phyloP scores from a whole-genome alignment of 2,888 invertebrate species.

The Drosophila rellima region DNA sequence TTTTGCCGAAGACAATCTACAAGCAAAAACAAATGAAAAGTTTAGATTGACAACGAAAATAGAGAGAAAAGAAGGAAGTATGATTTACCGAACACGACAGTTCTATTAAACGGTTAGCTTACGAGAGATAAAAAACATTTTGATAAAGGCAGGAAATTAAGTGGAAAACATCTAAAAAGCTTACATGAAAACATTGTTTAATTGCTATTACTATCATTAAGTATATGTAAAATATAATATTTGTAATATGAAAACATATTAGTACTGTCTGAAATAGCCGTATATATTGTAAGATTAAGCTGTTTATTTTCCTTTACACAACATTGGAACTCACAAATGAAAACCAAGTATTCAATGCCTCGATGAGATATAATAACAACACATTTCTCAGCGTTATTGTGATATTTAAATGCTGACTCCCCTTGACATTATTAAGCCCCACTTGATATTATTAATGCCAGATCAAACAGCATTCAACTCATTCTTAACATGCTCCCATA shows the following conservation, averaged over 20 bases:
- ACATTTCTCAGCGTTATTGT: neutral
- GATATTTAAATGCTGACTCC: slow-evolving; percentile 22
- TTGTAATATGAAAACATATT: neutral
- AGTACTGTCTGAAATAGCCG: neutral
- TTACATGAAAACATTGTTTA: neutral
- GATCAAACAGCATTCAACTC: slow-evolving; percentile 23
- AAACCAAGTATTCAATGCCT: neutral
- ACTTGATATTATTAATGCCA: slow-evolving; percentile 17
- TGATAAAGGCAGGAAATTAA: neutral
- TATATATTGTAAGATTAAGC: neutral
- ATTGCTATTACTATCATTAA: no score
- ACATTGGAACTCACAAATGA: neutral
- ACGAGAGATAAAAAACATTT: slow-evolving; percentile 1
- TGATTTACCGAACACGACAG: slow-evolving; percentile 29
- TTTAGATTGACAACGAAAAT: slow-evolving; percentile 27
- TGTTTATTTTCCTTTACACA: neutral
- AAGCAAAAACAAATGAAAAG: slow-evolving; percentile 54
- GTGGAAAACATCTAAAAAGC: neutral
- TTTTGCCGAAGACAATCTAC: slow-evolving; percentile 48
- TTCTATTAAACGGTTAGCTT: slow-evolving; percentile 16
- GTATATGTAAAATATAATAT: no score
- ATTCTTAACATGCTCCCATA: neutral
- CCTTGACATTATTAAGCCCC: slow-evolving; percentile 11
- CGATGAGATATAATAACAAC: neutral
- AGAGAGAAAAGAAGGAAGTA: slow-evolving; percentile 14